Conservation (phyloP, 2,797 vertebrate species). For the Enteromius fasciolatus region DNA sequence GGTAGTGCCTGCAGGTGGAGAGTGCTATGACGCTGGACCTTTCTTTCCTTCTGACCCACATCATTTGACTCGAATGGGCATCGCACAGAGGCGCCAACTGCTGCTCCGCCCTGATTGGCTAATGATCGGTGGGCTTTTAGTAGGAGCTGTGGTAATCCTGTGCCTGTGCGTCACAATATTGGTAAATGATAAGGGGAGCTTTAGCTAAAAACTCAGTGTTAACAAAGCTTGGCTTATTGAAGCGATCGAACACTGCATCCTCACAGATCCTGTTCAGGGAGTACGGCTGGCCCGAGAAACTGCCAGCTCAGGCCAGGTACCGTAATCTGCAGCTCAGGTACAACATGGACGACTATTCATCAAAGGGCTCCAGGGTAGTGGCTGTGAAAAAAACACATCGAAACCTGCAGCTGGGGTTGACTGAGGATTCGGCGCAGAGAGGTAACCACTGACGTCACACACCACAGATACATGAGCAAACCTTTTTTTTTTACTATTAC, state of each 20-base stretch:
- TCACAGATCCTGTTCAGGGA: constrained; percentile 81
- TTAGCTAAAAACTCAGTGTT: not conserved
- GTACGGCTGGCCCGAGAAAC: constrained; percentile 79
- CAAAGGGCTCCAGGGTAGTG: constrained; percentile 71
- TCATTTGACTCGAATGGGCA: constrained; percentile 83
- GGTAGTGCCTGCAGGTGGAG: constrained; percentile 82
- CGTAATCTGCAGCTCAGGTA: constrained; percentile 80
- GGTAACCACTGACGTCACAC: constrained; percentile 59
- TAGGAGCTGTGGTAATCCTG: constrained; percentile 77
- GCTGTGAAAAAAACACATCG: constrained; percentile 75
- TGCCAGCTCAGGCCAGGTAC: constrained; percentile 71
- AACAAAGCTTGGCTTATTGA: not conserved
- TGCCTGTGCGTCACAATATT: constrained; percentile 76
- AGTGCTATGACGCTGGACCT: constrained; percentile 83
- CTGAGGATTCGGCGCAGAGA: constrained; percentile 67
- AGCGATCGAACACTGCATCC: not conserved
- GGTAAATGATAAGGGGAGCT: constrained; percentile 71
- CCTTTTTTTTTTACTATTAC: not conserved
- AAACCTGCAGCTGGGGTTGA: constrained; percentile 66
- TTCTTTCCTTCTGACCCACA: constrained; percentile 83
- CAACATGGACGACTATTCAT: constrained; percentile 83
- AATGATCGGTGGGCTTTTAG: constrained; percentile 73
- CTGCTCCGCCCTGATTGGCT: constrained; percentile 81
- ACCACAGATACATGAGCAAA: not conserved
- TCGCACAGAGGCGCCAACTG: constrained; percentile 73